Base-by-base conservation (phyloP, 2,888 invertebrate genomes). In the Chrysolina haemoptera region DNA sequence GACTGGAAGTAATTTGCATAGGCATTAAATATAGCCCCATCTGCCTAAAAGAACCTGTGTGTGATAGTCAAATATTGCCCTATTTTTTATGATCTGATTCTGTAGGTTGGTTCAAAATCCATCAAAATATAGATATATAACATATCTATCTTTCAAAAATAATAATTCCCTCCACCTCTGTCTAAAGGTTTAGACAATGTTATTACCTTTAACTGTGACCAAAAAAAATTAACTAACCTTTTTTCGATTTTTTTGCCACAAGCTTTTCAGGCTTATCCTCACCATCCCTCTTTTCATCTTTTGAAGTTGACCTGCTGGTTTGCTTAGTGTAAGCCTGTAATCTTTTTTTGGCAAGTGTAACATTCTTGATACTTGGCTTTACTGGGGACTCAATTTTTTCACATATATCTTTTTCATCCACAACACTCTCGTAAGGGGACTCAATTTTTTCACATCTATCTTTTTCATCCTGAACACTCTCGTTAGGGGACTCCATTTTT, bases 321-420 rank as follows among this genome's bases (percentile, higher is more conserved):
- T 81, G 81, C 63, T 78, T 79, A 40, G 84, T 84, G 76, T 85
- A 87, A 5, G 87, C 86, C 72, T 86, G 85, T 40, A 87, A 78
- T 48, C 87, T 80, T 74, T 84, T 86, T 76, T 87, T 87, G 5
- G 87, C 87, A 74, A 85, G 85, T 27, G 79, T 43, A 63, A 77
- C 71, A 70, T 79, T 81, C 73, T 83, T 84, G 63, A 80, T 78
- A 10, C 80, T 79, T 10, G 80, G 75, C 73, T 83, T 83, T 22
- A 73, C 53, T 46, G 62, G 9, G 50, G 43, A 63, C 8, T 74
- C 76, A 65, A n/a, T 68, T 70, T 74, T 78, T 11, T 71, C 71
- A 48, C 48, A 10, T 55, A 20, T 71, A 20, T 40, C 20, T 18
- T 43, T 41, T 12, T 68, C 71, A 53, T 71, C 67, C 20, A 14